phyloP scores from a whole-genome alignment of 2,113 vertebrate genomes.

The Rhineura floridana region DNA sequence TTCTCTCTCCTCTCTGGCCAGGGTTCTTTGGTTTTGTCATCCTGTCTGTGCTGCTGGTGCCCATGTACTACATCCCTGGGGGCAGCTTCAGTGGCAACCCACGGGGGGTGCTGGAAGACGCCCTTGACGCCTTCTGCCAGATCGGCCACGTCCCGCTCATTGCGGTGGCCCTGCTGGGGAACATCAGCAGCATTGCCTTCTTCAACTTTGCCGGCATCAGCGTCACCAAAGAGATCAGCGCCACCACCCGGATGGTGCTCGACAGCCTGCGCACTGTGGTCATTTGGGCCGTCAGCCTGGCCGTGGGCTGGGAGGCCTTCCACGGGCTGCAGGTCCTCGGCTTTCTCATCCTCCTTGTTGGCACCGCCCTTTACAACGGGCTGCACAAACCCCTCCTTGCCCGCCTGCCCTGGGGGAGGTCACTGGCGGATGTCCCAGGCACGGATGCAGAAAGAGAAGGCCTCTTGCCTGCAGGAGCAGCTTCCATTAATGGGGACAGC shows the following conservation, averaged over 20 bases:
- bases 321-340: constrained; percentile 89
- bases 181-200: constrained; percentile 94
- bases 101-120: constrained; percentile 82
- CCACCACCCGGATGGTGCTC: constrained; percentile 96
- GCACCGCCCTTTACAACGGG: constrained; percentile 88
- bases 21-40: constrained; percentile 92
- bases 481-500: constrained; percentile 60
- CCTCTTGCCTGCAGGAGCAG: constrained; percentile 70
- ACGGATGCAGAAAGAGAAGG: constrained; percentile 74
- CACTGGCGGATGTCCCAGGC: fast-evolving
- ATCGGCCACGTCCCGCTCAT: constrained; percentile 85
- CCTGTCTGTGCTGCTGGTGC: constrained; percentile 86
- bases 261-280: constrained; percentile 92
- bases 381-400: constrained; percentile 83
- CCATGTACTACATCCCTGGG: constrained; percentile 89
- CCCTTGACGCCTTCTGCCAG: constrained; percentile 92
- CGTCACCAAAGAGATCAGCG: constrained; percentile 94
- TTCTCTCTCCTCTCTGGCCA: constrained; percentile 48
- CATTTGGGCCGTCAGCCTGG: constrained; percentile 90
- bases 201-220: constrained; percentile 97
- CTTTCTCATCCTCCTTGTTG: constrained; percentile 84
- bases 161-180: constrained; percentile 85
- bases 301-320: constrained; percentile 88
- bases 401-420: constrained; percentile 62
- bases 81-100: constrained; percentile 82